phyloP scores from a whole-genome alignment of 2,113 vertebrate species.

The zebrafish (Danio rerio) region DNA sequence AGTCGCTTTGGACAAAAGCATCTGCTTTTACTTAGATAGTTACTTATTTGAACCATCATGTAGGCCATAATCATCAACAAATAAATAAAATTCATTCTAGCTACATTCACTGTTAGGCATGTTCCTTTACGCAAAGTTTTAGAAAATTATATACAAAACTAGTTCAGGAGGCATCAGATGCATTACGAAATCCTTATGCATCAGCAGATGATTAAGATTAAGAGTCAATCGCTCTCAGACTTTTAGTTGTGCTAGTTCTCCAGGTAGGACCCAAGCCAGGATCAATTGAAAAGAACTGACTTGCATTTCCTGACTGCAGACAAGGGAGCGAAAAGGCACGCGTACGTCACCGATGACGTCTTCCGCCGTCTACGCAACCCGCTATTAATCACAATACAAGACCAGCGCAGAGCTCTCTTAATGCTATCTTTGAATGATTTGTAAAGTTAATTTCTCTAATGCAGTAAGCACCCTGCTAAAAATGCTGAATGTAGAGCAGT shows the following conservation, averaged over 20 bases:
- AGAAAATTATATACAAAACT: too few relatives aligned
- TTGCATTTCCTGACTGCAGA: conserved; percentile 61
- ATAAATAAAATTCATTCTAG: too few relatives aligned
- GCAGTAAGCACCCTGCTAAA: conserved; percentile 60
- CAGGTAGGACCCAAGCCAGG: conserved; percentile 53
- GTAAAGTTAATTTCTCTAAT: conserved; percentile 73
- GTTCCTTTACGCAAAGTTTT: too few relatives aligned
- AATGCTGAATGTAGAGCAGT: conserved; percentile 57
- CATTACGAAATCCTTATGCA: neutral
- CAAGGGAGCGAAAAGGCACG: conserved; percentile 1
- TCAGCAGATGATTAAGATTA: conserved; percentile 47
- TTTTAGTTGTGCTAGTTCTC: conserved; percentile 50
- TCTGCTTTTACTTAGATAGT: too few relatives aligned
- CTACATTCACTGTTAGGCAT: too few relatives aligned
- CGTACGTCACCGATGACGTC: conserved; percentile 49
- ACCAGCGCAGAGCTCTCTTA: conserved; percentile 54
- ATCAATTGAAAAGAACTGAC: conserved; percentile 62
- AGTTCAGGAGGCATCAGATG: neutral
- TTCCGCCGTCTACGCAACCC: conserved; percentile 16
- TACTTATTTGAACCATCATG: too few relatives aligned
- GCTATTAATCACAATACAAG: conserved; percentile 45
- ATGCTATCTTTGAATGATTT: conserved; percentile 67
- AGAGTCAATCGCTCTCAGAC: conserved; percentile 51
- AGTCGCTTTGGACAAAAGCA: too few relatives aligned
- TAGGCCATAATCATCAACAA: too few relatives aligned